These are phyloP conservation scores for Fissipunctia ypsillon DNA, from an alignment of 2,888 invertebrate genomes.

Conservation along the genomic window DNA sequence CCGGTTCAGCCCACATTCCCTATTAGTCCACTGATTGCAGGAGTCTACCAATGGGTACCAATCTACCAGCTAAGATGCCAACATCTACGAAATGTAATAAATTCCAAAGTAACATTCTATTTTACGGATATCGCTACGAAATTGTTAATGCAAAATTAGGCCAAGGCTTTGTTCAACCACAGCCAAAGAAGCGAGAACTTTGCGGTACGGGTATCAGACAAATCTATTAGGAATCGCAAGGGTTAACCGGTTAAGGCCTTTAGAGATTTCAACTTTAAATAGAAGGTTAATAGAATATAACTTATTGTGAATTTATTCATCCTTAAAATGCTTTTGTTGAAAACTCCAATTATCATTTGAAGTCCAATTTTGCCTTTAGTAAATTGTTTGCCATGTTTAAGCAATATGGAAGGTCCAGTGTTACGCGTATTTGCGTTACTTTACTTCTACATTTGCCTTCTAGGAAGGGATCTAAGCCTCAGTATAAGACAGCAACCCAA, in stretches of 20 bases:
- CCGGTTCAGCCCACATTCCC: background rate
- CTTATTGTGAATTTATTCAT: conserved; percentile 21
- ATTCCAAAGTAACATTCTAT: conserved; percentile 11
- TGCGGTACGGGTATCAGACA: conserved; percentile 70
- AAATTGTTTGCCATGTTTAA: background rate
- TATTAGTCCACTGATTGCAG: background rate
- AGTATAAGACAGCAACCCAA: background rate
- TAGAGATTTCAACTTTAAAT: conserved; percentile 56
- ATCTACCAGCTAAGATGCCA: background rate
- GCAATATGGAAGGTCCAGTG: no score
- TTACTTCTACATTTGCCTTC: background rate
- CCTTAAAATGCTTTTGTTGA: conserved; percentile 25
- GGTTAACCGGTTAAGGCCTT: conserved; percentile 51
- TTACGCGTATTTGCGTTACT: background rate
- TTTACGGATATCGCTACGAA: conserved; percentile 32
- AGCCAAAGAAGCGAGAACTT: conserved; percentile 64
- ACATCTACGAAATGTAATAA: conserved; percentile 1
- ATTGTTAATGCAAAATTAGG: conserved; percentile 39
- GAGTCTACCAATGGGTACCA: background rate
- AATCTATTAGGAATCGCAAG: conserved; percentile 72
- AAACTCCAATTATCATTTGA: conserved; percentile 7
- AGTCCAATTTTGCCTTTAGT: conserved; percentile 8
- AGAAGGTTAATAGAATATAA: conserved; percentile 15
- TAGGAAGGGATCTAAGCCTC: background rate
- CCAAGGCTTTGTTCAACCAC: conserved; percentile 60